Conservation (phyloP, 2,888 invertebrate species). For the Biston betularia region DNA sequence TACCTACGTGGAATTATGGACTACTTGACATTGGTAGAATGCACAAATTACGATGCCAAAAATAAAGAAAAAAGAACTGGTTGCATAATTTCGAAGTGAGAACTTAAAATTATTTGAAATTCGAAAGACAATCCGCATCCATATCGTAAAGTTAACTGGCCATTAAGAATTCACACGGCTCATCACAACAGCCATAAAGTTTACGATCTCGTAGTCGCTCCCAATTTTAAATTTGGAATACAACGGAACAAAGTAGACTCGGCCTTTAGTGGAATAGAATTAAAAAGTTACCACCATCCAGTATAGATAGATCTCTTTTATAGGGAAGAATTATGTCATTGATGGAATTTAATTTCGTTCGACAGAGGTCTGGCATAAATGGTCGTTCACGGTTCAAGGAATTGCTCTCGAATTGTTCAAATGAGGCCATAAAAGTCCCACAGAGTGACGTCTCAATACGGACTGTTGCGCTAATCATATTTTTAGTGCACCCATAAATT, state of each 20-base stretch:
- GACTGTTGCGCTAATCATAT: constrained; percentile 74
- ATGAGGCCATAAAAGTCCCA: constrained; percentile 78
- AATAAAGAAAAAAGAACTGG: neutral
- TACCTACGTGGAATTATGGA: too few species aligned
- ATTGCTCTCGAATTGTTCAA: constrained; percentile 76
- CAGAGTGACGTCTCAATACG: constrained; percentile 76
- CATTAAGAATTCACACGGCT: constrained; percentile 72
- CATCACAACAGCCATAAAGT: constrained; percentile 72
- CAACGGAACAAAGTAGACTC: constrained; percentile 57
- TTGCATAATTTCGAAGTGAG: constrained; percentile 22
- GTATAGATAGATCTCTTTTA: constrained; percentile 48
- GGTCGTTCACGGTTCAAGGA: constrained; percentile 75
- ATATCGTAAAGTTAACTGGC: constrained; percentile 52
- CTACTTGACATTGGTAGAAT: too few species aligned
- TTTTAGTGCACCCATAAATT: constrained; percentile 78
- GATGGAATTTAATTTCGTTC: constrained; percentile 39
- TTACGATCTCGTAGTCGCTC: constrained; percentile 69
- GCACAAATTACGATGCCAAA: too few species aligned
- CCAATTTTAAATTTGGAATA: constrained; percentile 68
- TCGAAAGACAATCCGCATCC: constrained; percentile 49
- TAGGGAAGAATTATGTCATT: constrained; percentile 36
- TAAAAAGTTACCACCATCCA: constrained; percentile 55
- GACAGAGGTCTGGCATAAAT: constrained; percentile 53
- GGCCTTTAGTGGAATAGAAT: constrained; percentile 54
- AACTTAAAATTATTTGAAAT: constrained; percentile 36